phyloP scores from a whole-genome alignment of 2,888 invertebrate species.

The Trissoscelio sp. region DNA sequence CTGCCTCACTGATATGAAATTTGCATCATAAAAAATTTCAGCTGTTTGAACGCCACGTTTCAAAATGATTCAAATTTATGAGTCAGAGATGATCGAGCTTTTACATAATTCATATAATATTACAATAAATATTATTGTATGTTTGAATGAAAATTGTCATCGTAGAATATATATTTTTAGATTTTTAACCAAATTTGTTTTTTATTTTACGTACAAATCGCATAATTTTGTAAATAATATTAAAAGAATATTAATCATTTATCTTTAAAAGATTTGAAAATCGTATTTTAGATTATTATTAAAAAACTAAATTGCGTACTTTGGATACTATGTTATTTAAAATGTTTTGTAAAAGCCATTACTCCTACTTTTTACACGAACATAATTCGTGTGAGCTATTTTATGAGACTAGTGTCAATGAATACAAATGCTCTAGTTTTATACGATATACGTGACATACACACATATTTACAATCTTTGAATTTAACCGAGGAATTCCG shows the following conservation, averaged over 20 bases:
- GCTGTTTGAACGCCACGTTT: background rate
- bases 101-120: too few relatives aligned
- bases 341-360: background rate
- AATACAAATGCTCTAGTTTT: conserved; percentile 30
- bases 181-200: too few relatives aligned
- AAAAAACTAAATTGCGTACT: background rate
- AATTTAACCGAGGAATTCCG: background rate
- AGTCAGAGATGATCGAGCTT: too few relatives aligned
- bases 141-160: too few relatives aligned
- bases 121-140: too few relatives aligned
- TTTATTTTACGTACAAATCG: too few relatives aligned
- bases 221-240: too few relatives aligned
- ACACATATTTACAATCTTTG: conserved; percentile 1
- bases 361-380: background rate
- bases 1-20: background rate
- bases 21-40: background rate
- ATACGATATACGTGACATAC: conserved; percentile 28
- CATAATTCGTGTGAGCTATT: conserved; percentile 17
- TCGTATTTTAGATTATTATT: too few relatives aligned
- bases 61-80: background rate
- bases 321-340: conserved; percentile 7
- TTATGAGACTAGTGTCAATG: conserved; percentile 13
- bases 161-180: too few relatives aligned
- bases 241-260: too few relatives aligned
- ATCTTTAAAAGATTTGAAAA: too few relatives aligned